These are phyloP conservation scores for Ceyx cyanopectus DNA, from an alignment of 2,113 vertebrate genomes.

Conservation along the genomic window DNA sequence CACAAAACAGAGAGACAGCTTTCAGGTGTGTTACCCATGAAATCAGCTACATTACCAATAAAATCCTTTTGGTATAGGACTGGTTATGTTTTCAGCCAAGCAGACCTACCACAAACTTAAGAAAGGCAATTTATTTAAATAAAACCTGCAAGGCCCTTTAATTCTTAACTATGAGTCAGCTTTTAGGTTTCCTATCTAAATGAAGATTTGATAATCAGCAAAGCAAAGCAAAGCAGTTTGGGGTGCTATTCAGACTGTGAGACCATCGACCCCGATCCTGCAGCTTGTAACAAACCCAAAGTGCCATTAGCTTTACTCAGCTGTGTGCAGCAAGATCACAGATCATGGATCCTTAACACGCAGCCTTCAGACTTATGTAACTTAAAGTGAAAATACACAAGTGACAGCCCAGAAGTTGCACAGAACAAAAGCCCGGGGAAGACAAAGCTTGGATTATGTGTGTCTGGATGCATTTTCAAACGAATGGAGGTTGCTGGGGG, in stretches of 20 bases:
- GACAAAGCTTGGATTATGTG: neutral
- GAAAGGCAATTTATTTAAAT: neutral
- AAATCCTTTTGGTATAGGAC: neutral
- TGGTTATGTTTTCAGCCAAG: neutral
- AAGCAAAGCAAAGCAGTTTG: neutral
- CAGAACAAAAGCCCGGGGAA: neutral
- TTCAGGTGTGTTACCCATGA: neutral
- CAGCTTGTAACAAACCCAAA: neutral
- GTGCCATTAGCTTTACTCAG: neutral
- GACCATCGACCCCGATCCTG: neutral
- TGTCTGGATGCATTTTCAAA: neutral
- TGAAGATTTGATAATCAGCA: neutral
- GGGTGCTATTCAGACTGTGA: neutral
- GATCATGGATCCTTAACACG: neutral
- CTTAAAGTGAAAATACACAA: neutral
- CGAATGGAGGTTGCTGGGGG: neutral
- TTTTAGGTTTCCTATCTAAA: slow-evolving; percentile 31
- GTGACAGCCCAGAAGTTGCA: neutral
- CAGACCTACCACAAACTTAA: slow-evolving; percentile 19
- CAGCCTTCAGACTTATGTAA: slow-evolving; percentile 48
- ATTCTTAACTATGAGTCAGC: slow-evolving; percentile 66
- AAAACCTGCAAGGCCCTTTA: slow-evolving; percentile 18
- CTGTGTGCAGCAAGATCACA: neutral
- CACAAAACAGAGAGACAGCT: neutral
- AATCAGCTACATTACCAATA: neutral